These are phyloP conservation scores for Brevimyrus niger DNA, from an alignment of 2,113 vertebrate species.

Conservation along the genomic window DNA sequence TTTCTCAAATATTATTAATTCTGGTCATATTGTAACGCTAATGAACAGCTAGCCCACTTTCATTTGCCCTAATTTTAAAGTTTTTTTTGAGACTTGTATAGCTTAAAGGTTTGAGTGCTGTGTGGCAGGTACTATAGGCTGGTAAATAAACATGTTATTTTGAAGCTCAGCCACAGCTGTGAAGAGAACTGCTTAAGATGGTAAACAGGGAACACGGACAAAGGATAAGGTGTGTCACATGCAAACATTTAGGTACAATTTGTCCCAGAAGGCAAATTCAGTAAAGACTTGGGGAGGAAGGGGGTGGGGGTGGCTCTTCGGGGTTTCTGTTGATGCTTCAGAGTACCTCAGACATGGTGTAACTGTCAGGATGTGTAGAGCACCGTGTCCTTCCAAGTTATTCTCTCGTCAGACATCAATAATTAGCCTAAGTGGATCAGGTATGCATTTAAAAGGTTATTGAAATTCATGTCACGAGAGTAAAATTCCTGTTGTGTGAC, in stretches of 20 bases:
- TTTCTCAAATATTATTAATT: not conserved
- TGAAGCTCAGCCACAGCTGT: not conserved
- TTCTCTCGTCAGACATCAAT: not conserved
- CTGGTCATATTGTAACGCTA: not conserved
- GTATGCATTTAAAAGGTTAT: not conserved
- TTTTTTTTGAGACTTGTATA: not conserved
- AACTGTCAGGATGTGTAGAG: not conserved
- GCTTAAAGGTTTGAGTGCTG: not conserved
- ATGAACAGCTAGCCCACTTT: not conserved
- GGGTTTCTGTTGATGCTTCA: not conserved
- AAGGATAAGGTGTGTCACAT: not conserved
- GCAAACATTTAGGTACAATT: not conserved
- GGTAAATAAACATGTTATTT: not conserved
- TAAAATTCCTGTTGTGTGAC: not conserved
- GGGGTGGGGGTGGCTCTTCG: not conserved
- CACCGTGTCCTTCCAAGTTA: not conserved
- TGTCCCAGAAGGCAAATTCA: not conserved
- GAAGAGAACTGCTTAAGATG: not conserved
- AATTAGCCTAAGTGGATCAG: not conserved
- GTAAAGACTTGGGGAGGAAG: not conserved
- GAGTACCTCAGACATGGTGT: not conserved
- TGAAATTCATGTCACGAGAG: not conserved
- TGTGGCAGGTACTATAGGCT: not conserved
- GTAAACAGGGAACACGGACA: not conserved
- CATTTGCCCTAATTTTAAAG: not conserved